Conservation (phyloP, 2,113 vertebrate species). For the Pteropus alecto region DNA sequence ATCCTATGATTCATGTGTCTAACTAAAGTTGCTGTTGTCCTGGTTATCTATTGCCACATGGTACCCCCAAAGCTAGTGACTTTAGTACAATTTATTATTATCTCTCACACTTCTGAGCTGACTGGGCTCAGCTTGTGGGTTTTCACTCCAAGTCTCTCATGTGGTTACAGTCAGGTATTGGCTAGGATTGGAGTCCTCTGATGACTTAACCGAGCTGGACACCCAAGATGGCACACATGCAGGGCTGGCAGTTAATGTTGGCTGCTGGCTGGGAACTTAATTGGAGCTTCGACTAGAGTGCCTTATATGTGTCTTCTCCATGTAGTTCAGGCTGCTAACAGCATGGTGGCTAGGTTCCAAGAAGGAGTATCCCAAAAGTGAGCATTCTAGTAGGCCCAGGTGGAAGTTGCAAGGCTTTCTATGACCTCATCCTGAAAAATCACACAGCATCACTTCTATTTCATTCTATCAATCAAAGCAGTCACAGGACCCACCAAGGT, state of each 20-base stretch:
- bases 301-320: neutral
- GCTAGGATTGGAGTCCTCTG: neutral
- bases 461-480: neutral
- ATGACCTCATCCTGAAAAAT: neutral
- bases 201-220: neutral
- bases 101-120: conserved; percentile 4
- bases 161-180: neutral
- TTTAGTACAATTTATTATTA: neutral
- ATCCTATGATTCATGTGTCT: neutral
- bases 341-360: neutral
- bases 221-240: neutral
- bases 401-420: neutral
- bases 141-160: neutral
- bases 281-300: neutral
- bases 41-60: neutral
- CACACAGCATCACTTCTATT: neutral
- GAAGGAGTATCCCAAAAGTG: neutral
- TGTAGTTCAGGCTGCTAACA: neutral
- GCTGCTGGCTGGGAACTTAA: neutral
- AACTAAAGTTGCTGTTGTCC: neutral
- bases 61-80: neutral
- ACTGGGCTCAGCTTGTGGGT: neutral
- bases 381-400: neutral
- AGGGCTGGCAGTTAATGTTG: neutral
- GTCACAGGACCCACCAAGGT: neutral